These are phyloP conservation scores for Eristalis intricaria DNA, from an alignment of 2,888 invertebrate genomes.

Conservation along the genomic window DNA sequence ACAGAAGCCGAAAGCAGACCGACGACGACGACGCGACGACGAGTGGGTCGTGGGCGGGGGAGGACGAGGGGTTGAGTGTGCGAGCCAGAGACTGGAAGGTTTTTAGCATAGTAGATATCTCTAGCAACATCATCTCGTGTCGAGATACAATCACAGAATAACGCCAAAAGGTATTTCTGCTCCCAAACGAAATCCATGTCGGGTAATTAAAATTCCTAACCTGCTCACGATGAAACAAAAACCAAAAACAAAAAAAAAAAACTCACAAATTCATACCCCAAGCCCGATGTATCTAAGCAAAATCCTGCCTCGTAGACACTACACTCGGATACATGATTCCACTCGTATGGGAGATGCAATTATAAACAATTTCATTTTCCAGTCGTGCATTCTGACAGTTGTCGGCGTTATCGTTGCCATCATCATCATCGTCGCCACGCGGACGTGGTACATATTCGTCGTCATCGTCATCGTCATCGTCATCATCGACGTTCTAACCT, in stretches of 20 bases:
- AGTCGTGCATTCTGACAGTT: constrained; percentile 59
- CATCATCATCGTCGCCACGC: neutral
- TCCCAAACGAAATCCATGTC: constrained; percentile 63
- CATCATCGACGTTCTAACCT: constrained; percentile 55
- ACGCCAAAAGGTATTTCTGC: constrained; percentile 63
- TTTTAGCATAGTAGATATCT: constrained; percentile 40
- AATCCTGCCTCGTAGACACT: constrained; percentile 8
- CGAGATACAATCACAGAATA: constrained; percentile 72
- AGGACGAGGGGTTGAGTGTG: neutral
- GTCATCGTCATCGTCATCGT: constrained; percentile 15
- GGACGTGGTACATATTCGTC: neutral
- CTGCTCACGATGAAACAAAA: constrained; percentile 49
- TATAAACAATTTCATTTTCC: constrained; percentile 71
- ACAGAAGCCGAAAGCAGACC: constrained; percentile 52
- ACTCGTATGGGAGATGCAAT: constrained; percentile 57
- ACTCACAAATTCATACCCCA: constrained; percentile 15
- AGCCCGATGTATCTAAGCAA: constrained; percentile 30
- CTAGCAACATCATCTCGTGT: constrained; percentile 69
- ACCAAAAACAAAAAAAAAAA: constrained; percentile 3
- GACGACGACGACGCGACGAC: neutral
- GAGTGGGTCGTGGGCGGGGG: neutral
- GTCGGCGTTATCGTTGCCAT: constrained; percentile 19
- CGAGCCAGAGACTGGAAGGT: constrained; percentile 24
- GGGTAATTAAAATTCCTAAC: constrained; percentile 70
- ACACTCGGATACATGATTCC: constrained; percentile 16